Conservation (phyloP, 2,888 invertebrate genomes). For the Calameuta idolon region DNA sequence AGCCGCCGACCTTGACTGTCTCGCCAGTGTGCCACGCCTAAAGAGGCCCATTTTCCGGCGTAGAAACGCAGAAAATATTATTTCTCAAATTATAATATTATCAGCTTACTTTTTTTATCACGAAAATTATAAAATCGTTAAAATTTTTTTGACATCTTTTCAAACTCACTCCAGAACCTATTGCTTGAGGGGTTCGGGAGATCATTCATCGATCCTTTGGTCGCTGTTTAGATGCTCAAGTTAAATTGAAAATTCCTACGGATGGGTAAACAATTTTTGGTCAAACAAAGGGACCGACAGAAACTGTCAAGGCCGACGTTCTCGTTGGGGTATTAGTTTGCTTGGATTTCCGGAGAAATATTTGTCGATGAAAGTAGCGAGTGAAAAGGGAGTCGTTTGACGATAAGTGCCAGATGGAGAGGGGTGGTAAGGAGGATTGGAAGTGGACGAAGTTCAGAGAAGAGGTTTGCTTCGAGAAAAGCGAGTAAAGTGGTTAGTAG, state of each 20-base stretch:
- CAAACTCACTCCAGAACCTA: background rate
- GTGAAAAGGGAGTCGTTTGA: background rate
- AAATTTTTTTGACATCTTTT: background rate
- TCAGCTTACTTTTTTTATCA: too few relatives aligned
- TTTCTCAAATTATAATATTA: too few relatives aligned
- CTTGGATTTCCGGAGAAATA: background rate
- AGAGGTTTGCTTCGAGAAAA: background rate
- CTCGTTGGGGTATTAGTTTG: background rate
- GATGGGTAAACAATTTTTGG: background rate
- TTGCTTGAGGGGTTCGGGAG: background rate
- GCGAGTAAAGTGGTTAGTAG: background rate
- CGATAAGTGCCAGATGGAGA: background rate
- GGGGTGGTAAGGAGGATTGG: background rate
- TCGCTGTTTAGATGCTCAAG: background rate
- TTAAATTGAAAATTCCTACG: background rate
- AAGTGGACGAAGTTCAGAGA: background rate
- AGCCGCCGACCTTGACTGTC: conserved; percentile 21
- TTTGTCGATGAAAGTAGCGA: background rate
- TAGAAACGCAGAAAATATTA: background rate
- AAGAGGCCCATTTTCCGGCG: background rate
- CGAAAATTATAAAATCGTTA: background rate
- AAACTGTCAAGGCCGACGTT: background rate
- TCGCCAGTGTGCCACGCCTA: conserved; percentile 9
- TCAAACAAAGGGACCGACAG: background rate
- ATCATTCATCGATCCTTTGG: background rate